These are phyloP conservation scores for Cydia strobilella DNA, from an alignment of 1,140 invertebrate genomes.

Conservation along the genomic window DNA sequence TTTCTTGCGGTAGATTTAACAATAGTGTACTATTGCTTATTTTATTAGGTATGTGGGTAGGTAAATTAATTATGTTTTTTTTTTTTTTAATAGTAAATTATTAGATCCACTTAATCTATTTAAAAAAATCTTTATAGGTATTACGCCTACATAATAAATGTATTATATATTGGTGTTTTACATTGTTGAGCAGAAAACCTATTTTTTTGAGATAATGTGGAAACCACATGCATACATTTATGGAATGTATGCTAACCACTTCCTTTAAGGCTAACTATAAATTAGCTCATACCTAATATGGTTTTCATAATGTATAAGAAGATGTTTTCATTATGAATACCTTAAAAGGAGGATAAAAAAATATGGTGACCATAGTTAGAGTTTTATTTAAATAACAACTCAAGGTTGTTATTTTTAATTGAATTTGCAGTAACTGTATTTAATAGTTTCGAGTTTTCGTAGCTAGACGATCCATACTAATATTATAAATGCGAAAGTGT, in stretches of 20 bases:
- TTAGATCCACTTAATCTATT: neutral
- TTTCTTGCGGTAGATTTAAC: neutral
- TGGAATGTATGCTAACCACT: neutral
- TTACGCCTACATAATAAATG: neutral
- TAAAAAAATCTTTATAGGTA: neutral
- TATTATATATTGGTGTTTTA: neutral
- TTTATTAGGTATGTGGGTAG: neutral
- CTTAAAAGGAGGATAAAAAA: neutral
- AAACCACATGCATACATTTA: neutral
- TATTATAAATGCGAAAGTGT: too few species aligned
- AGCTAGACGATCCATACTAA: too few species aligned
- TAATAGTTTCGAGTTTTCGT: too few species aligned
- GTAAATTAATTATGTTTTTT: neutral
- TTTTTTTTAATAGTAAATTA: too few species aligned
- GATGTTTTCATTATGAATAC: neutral
- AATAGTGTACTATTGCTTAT: neutral
- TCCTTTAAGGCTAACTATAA: neutral
- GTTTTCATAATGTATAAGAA: neutral
- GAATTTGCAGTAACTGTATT: too few species aligned
- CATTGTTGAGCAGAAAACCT: neutral
- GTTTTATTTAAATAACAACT: too few species aligned
- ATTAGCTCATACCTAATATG: neutral
- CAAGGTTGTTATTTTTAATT: too few species aligned
- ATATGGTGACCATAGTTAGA: too few species aligned
- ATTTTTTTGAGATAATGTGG: neutral